Base-by-base conservation (phyloP, 2,888 invertebrate species). In the Hymenopus coronatus region DNA sequence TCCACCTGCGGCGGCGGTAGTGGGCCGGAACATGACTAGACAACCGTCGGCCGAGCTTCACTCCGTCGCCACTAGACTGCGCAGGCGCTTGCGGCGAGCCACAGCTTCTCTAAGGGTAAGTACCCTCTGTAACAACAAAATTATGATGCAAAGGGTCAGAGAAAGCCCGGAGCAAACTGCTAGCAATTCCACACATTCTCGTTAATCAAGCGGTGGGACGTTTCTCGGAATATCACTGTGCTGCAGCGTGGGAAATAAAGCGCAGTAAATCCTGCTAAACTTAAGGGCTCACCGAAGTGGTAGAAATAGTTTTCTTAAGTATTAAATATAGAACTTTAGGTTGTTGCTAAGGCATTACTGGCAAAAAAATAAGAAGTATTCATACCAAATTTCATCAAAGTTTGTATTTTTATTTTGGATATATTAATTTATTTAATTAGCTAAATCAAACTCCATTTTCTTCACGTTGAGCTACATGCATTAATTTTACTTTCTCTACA, bases 61-160 rank as follows among this genome's bases (percentile, higher is more conserved):
- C 30, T 84, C 88, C 14, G 88, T 87, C 54, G 28, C 89, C 87
- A 40, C 89, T 28, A 89, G 89, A 83, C 40, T 89, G 30, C 46
- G 89, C n/a, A 40, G 87, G 8, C 89, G 87, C n/a, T 33, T 89
- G 27, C 81, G 87, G 83, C 87, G 87, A 70, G 83, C 85, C 33
- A 87, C 89, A n/a, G 28, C 89, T 40, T 30, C 89, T 6, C 70
- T 89, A n/a, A 81, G 89, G 70, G 89, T 89, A 87, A 89, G 89
- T 89, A 15, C 27, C n/a, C 20, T 30, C 46, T 28, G 28, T 40
- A 88, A 82, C 30, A 30, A 70, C 54, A 28, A 85, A 14, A 30
- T n/a, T n/a, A 9, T 28, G 28, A 40, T 40, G 28, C n/a, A 40
- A 25, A 30, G 83, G n/a, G 28, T 8, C n/a, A 27, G 9, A 83